Conservation (phyloP, 2,888 invertebrate species). For the Microplitis deprimator region DNA sequence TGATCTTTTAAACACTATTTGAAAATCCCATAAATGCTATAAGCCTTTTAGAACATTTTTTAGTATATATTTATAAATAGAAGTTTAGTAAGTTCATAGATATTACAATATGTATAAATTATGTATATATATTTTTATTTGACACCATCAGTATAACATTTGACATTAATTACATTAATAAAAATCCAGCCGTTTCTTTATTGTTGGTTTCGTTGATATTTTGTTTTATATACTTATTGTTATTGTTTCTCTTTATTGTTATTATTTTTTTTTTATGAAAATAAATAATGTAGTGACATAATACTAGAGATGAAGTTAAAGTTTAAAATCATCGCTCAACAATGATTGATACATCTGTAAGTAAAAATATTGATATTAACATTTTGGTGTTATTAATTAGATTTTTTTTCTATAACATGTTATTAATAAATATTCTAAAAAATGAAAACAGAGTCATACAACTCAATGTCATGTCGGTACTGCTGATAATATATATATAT, state of each 20-base stretch:
- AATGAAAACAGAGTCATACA: constrained; percentile 32
- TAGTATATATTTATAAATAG: no score
- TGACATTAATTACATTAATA: background rate
- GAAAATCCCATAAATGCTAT: no score
- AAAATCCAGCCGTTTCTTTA: background rate
- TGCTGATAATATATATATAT: constrained; percentile 28
- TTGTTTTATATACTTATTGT: constrained; percentile 12
- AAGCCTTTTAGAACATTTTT: no score
- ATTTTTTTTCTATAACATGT: background rate
- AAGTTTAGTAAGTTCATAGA: no score
- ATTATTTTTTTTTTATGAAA: constrained; percentile 43
- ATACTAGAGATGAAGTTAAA: constrained; percentile 57
- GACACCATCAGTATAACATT: background rate
- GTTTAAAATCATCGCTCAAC: constrained; percentile 66
- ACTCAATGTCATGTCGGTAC: constrained; percentile 45
- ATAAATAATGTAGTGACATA: constrained; percentile 53
- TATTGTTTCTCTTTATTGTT: constrained; percentile 25
- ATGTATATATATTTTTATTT: background rate
- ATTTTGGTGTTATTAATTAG: constrained; percentile 18
- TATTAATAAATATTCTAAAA: constrained; percentile 14
- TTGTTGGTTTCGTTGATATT: constrained; percentile 22
- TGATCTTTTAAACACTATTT: no score
- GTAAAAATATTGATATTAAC: constrained; percentile 50
- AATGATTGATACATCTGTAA: constrained; percentile 64
- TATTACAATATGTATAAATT: no score